Base-by-base conservation (phyloP, 1,140 invertebrate genomes). In the Stegodyphus dumicola region DNA sequence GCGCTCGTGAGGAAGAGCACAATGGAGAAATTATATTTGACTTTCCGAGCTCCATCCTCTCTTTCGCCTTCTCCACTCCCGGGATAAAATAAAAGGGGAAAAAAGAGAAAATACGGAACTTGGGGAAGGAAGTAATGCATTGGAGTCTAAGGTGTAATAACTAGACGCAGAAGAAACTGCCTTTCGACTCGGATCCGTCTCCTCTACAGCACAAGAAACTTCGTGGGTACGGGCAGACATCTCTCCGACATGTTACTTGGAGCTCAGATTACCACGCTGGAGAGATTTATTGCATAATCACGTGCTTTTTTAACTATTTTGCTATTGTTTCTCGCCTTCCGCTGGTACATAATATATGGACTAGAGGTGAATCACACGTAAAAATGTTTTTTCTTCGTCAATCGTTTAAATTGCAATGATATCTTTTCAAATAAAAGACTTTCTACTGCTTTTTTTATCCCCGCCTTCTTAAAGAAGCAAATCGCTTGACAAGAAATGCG, bases 11-110 rank as follows among this genome's bases (percentile, higher is more conserved):
- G 49, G 79, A 54, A 74, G 64, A 86, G 84, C 74, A 86, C 84
- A 86, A 86, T 86, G 76, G 84, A 73, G 84, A 78, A 86, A 86
- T 86, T 86, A 86, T 78, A 78, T 86, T 86, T 78, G 75, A 78
- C 84, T 77, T 86, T 52, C 75, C 73, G 53, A 65, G 73, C 73
- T 77, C 66, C 64, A 49, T 49, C 17, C 67, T 84, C 81, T 85
- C 74, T 81, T 73, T 81, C 78, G 67, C 78, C 78, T 53, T 17
- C 80, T 53, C 75, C 69, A 77, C 84, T 86, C 81, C n/a, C 60
- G 73, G 73, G 73, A 76, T 66, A 75, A 83, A 83, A 74, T 74
- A 74, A 74, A 74, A 74, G 71, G 49, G 52, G 49, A 33, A 56
- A 17, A 71, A 78, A n/a, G 64, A 17, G 67, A 52, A 73, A 60